Evolutionary conservation across 2,113 vertebrate genomes (phyloP).

Genomic region (Nerophis ophidion): DNA sequence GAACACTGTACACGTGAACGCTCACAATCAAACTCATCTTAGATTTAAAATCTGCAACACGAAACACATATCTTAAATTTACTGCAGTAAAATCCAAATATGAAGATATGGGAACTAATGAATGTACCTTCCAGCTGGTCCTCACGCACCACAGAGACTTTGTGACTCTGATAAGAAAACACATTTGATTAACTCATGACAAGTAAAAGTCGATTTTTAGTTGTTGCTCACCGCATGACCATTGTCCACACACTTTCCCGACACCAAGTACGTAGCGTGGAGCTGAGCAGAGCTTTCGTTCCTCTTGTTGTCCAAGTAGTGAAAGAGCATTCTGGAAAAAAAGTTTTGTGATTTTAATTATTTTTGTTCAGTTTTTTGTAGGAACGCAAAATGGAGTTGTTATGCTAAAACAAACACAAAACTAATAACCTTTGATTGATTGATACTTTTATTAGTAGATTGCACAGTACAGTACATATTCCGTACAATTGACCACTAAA

Average conservation of each 20-base stretch:
- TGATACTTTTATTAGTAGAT: no score
- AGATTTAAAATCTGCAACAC: slow-evolving; percentile 79
- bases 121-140: slow-evolving; percentile 85
- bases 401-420: not conserved
- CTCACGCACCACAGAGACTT: slow-evolving; percentile 90
- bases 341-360: not conserved
- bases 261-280: slow-evolving; percentile 89
- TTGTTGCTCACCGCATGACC: slow-evolving; percentile 74
- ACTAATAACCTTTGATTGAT: not conserved
- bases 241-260: slow-evolving; percentile 78
- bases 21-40: slow-evolving; percentile 79
- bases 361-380: not conserved
- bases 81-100: not conserved
- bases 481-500: no score
- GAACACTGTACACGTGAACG: slow-evolving; percentile 91
- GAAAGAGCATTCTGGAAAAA: slow-evolving; percentile 84
- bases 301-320: slow-evolving; percentile 89
- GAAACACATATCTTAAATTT: slow-evolving; percentile 1
- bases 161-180: slow-evolving; percentile 82
- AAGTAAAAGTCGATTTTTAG: not conserved
- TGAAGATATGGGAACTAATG: not conserved
- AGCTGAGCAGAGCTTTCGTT: slow-evolving; percentile 83
- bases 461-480: no score
- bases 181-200: not conserved
- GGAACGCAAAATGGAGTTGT: not conserved